A percentile compares a stretch with the other conserved stretches of the same genome.
phyloP scores from a whole-genome alignment of 1,140 invertebrate species.

The Macrobrachium rosenbergii region DNA sequence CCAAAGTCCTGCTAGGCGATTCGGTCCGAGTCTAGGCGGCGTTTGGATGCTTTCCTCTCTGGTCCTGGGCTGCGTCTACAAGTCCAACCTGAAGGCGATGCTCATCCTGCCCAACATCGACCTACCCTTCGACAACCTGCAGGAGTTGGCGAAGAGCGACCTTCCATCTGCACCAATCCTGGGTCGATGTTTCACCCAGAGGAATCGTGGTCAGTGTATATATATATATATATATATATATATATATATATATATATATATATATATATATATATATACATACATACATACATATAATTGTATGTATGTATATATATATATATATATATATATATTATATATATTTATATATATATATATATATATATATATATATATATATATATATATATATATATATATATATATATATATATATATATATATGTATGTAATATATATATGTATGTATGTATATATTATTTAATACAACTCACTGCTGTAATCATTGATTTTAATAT shows the following conservation, averaged over 20 bases:
- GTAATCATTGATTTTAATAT: no score
- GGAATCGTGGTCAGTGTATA: not conserved
- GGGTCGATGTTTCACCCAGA: not conserved
- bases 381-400: not conserved
- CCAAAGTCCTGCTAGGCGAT: not conserved
- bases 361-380: not conserved
- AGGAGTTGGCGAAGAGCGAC: constrained; percentile 1
- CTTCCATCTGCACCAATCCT: not conserved
- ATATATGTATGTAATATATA: no score
- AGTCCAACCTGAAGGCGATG: constrained; percentile 1
- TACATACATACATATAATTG: not conserved
- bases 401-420: not conserved
- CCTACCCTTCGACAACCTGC: constrained; percentile 8
- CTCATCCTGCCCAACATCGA: not conserved
- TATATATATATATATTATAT: no score
- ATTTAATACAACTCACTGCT: no score
- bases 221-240: not conserved
- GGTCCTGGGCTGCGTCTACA: not conserved
- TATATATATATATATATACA: not conserved
- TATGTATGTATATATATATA: no score
- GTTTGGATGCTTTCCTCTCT: not conserved
- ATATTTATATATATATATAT: no score
- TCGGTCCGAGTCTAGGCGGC: not conserved
- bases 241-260: not conserved
- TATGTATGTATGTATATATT: no score